These are phyloP conservation scores for Sylvilagus bachmani DNA, from an alignment of 2,113 vertebrate species.

Conservation along the genomic window DNA sequence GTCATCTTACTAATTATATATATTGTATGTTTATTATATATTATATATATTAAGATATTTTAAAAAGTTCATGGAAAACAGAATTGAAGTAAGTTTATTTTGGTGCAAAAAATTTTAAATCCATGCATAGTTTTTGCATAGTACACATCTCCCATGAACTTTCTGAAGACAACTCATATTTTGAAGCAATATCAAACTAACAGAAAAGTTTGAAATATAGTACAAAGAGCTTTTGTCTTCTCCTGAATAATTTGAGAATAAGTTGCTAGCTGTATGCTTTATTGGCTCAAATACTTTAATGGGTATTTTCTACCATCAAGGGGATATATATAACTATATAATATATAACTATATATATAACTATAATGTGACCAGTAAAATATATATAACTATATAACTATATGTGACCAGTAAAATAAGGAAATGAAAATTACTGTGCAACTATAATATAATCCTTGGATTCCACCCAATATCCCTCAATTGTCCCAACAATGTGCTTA, in stretches of 20 bases:
- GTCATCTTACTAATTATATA: neutral
- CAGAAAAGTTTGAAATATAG: neutral
- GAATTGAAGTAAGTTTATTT: no score
- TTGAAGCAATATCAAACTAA: neutral
- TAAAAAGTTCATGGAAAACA: no score
- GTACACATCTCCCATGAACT: no score
- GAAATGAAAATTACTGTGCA: neutral
- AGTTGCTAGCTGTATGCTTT: neutral
- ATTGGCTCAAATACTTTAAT: neutral
- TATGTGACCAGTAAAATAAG: neutral
- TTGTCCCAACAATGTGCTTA: neutral
- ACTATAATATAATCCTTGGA: conserved; percentile 14
- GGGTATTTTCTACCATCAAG: neutral
- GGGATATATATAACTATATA: no score
- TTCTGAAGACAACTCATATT: neutral
- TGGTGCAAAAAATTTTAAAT: no score
- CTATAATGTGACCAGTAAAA: neutral
- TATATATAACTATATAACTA: no score
- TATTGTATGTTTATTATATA: neutral
- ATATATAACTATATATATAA: no score
- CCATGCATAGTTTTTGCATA: no score
- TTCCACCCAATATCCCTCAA: neutral
- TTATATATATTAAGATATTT: neutral
- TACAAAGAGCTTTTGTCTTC: neutral
- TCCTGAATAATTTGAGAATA: conserved; percentile 8